Evolutionary conservation across 1,140 invertebrate genomes (phyloP), one percentile per base, ranked within the genome.

Genomic region (Achatina immaculata): DNA sequence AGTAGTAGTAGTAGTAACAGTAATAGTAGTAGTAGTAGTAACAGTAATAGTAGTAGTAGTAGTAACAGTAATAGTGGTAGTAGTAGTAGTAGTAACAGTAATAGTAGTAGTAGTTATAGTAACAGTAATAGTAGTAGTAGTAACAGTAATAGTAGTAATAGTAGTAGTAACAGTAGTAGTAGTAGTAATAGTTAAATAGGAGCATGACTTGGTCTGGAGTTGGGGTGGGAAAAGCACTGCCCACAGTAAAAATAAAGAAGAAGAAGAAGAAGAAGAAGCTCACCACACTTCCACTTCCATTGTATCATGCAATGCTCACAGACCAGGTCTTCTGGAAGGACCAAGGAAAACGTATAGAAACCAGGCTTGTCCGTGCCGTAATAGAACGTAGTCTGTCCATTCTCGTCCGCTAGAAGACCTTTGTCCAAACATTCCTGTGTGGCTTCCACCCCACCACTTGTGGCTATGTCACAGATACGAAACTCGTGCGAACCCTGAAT

Each of bases 221-320:
- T 62, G 4, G 24, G 7, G 24, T 4, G 24, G 7, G 4, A 28
- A 24, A 28, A 6, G 7, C 58, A 11, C 24, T 7, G 7, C 24
- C 24, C 24, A 7, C 31, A 6, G 4, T 24, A 7, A 7, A 2
- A 36, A 14, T 16, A 14, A 19, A 36, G 9, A 7, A 14, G 31
- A 16, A 14, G 4, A 21, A 19, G 4, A 21, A 40, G 1, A 16
- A 42, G n/a, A 34, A 40, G n/a, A 6, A 19, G 62, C 74, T 38
- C 42, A 76, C 74, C 74, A 38, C 31, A 36, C 24, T 65, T 55
- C 74, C 74, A 76, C 74, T 76, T 76, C 74, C 74, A 76, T 34
- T 76, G 74, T 24, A 76, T 34, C 11, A 76, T 14, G n/a, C 74
- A 76, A 3, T 76, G 74, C 6, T 40, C 38, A 24, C 74, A 76